These are phyloP conservation scores for Ceratosolen solmsi DNA, from an alignment of 1,140 invertebrate species.

Conservation along the genomic window DNA sequence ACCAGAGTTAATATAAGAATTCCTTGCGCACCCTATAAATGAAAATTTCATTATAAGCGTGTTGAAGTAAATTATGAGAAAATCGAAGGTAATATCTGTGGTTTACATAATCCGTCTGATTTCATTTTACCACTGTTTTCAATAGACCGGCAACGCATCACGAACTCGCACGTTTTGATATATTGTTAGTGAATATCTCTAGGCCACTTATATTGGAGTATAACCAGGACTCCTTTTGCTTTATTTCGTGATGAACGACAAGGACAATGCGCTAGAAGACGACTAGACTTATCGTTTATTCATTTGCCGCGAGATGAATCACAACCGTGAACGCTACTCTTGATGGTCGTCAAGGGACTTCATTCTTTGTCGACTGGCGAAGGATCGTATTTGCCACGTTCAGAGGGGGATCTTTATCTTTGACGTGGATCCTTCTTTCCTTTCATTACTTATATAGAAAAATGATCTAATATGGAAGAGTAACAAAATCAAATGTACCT, in stretches of 20 bases:
- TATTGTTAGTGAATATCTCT: not conserved
- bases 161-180: not conserved
- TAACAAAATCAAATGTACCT: not conserved
- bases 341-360: slow-evolving; percentile 40
- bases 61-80: too few species aligned
- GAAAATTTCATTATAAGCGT: too few species aligned
- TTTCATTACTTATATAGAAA: slow-evolving; percentile 31
- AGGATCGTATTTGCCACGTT: not conserved
- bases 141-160: too few species aligned
- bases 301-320: slow-evolving; percentile 26
- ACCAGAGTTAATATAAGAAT: too few species aligned
- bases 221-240: slow-evolving; percentile 7
- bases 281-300: not conserved
- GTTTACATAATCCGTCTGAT: too few species aligned
- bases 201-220: slow-evolving; percentile 26
- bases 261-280: not conserved
- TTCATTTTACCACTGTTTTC: too few species aligned
- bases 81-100: too few species aligned
- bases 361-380: not conserved
- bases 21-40: too few species aligned
- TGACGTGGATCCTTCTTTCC: slow-evolving; percentile 10
- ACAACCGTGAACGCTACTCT: slow-evolving; percentile 12
- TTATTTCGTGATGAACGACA: slow-evolving; percentile 39
- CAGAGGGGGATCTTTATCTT: slow-evolving; percentile 40
- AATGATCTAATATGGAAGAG: not conserved